A percentile compares a stretch with the other conserved stretches of the same genome.
Evolutionary conservation across 2,113 vertebrate genomes (phyloP).

Genomic region (Pristiophorus japonicus): DNA sequence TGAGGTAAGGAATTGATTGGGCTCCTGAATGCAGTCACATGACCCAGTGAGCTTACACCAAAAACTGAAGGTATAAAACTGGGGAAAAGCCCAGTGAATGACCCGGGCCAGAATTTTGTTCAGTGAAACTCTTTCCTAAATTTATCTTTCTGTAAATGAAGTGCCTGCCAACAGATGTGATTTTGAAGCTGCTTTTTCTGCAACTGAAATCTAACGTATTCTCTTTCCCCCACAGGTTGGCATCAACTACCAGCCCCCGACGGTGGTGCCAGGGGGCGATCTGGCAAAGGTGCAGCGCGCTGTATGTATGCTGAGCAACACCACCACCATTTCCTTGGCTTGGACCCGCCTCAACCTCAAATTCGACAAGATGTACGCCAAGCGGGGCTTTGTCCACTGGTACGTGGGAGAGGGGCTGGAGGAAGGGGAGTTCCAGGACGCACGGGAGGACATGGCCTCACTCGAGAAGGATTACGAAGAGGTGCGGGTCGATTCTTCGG

Average conservation of each 20-base stretch:
- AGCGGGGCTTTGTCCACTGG: conserved; percentile 38
- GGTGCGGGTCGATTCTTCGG: neutral
- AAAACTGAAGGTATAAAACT: neutral
- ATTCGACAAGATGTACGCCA: conserved; percentile 37
- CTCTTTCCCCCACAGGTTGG: neutral
- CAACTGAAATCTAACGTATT: neutral
- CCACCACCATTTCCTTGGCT: conserved; percentile 32
- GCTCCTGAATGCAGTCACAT: neutral
- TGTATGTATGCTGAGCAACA: conserved; percentile 38
- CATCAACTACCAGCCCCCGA: conserved; percentile 38
- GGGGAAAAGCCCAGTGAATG: neutral
- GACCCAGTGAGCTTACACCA: neutral
- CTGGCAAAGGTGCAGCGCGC: conserved; percentile 36
- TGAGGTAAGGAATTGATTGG: neutral
- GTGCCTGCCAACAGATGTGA: neutral
- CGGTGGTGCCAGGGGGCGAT: conserved; percentile 36
- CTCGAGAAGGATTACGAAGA: conserved; percentile 36
- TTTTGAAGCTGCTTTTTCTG: neutral
- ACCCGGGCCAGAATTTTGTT: neutral
- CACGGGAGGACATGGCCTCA: conserved; percentile 31
- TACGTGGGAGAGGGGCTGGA: conserved; percentile 37
- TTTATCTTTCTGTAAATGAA: neutral
- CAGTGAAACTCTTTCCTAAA: neutral
- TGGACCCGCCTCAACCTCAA: conserved; percentile 36
- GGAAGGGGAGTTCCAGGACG: conserved; percentile 35